Evolutionary conservation across 2,888 invertebrate genomes (phyloP).

Genomic region (Thelaira solivaga): DNA sequence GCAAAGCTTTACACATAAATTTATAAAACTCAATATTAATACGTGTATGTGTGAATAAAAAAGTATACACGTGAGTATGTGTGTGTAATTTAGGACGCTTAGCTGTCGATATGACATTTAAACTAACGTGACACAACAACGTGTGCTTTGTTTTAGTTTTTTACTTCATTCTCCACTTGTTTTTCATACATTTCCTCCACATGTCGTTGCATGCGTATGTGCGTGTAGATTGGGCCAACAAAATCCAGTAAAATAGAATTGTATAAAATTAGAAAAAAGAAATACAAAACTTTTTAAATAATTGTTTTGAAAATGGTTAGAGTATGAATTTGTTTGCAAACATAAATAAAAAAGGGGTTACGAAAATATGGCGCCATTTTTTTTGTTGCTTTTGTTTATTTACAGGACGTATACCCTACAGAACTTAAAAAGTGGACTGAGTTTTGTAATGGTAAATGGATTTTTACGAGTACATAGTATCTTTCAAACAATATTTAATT

Average conservation of each 20-base stretch:
- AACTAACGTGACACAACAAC: constrained; percentile 57
- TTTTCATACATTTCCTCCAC: not conserved
- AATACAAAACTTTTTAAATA: constrained; percentile 38
- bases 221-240: constrained; percentile 64
- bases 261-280: constrained; percentile 39
- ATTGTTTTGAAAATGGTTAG: constrained; percentile 49
- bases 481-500: too few relatives aligned
- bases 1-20: not conserved
- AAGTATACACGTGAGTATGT: too few relatives aligned
- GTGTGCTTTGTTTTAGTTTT: constrained; percentile 53
- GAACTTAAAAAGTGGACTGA: not conserved
- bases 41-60: constrained; percentile 1
- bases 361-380: constrained; percentile 63
- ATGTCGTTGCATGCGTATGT: constrained; percentile 55
- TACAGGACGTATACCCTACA: not conserved
- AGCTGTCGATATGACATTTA: constrained; percentile 60
- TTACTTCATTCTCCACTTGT: constrained; percentile 49
- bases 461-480: not conserved
- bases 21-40: not conserved
- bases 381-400: constrained; percentile 62
- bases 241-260: constrained; percentile 33
- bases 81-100: constrained; percentile 52
- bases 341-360: constrained; percentile 31
- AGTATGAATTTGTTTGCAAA: constrained; percentile 22
- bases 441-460: not conserved